phyloP scores from a whole-genome alignment of 2,797 vertebrate genomes.

The Petrocephalus sullivani region DNA sequence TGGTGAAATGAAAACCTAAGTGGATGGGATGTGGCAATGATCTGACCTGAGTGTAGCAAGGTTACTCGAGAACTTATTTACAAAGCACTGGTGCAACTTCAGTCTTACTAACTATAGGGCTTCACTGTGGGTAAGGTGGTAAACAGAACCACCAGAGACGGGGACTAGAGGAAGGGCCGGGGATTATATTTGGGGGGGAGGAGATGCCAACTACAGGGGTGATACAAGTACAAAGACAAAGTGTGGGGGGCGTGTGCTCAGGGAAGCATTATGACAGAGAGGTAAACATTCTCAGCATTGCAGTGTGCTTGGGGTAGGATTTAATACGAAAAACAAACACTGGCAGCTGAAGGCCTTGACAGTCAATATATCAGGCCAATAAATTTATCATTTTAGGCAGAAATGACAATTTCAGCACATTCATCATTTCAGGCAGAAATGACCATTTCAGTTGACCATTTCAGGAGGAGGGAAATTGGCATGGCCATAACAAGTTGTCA shows the following conservation, averaged over 20 bases:
- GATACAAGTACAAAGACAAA: not conserved
- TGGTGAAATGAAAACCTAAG: not conserved
- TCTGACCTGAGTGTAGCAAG: not conserved
- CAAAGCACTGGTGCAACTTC: not conserved
- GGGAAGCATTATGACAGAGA: not conserved
- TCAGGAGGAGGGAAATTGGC: not conserved
- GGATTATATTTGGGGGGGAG: not conserved
- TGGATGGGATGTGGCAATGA: not conserved
- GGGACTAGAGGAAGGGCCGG: not conserved
- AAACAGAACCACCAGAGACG: not conserved
- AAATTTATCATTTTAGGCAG: not conserved
- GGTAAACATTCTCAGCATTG: not conserved
- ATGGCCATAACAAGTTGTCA: not conserved
- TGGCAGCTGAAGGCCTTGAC: not conserved
- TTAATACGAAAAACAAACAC: not conserved
- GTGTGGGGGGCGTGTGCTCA: not conserved
- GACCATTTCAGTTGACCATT: not conserved
- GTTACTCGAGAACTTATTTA: not conserved
- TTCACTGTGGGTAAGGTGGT: not conserved
- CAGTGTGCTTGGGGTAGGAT: not conserved
- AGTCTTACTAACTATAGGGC: not conserved
- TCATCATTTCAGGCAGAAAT: not conserved
- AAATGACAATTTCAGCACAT: not conserved
- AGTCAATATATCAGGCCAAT: not conserved
- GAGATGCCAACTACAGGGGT: not conserved